A percentile compares a stretch with the other conserved stretches of the same genome.
These are phyloP conservation scores for Tarsius wallacei DNA, from an alignment of 2,797 vertebrate genomes.

Conservation along the genomic window DNA sequence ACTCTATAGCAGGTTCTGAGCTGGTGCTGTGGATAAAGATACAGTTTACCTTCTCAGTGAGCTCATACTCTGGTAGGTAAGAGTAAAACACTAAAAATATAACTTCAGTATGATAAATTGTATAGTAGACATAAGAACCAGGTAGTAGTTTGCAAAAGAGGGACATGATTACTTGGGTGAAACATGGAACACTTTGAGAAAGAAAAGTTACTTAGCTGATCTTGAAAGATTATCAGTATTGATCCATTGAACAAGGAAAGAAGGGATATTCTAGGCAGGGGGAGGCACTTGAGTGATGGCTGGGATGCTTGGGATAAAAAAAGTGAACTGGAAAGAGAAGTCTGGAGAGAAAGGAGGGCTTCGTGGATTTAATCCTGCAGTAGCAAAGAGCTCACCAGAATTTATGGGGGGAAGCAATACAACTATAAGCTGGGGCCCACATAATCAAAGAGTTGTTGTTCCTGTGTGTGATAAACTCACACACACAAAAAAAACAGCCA, in stretches of 20 bases:
- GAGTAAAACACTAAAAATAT: neutral
- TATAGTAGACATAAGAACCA: neutral
- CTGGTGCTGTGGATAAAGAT: neutral
- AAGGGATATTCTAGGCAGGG: neutral
- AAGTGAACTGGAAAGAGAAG: neutral
- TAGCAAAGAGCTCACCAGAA: constrained; percentile 15
- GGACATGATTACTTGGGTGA: neutral
- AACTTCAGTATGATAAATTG: neutral
- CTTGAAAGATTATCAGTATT: neutral
- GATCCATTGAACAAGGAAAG: neutral
- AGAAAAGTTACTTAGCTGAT: constrained; percentile 24
- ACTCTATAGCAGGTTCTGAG: neutral
- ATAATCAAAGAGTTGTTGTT: constrained; percentile 38
- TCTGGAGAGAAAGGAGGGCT: neutral
- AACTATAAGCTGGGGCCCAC: constrained; percentile 8
- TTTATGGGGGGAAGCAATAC: neutral
- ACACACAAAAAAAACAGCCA: constrained; percentile 28
- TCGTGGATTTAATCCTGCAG: constrained; percentile 7
- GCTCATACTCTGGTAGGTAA: neutral
- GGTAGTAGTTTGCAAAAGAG: neutral
- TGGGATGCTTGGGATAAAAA: neutral
- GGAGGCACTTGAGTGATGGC: neutral
- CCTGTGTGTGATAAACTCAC: neutral
- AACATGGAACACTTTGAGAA: constrained; percentile 20
- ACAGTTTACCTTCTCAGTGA: neutral